These are phyloP conservation scores for Pseudomyrmex concolor DNA, from an alignment of 1,140 invertebrate genomes.

Conservation along the genomic window DNA sequence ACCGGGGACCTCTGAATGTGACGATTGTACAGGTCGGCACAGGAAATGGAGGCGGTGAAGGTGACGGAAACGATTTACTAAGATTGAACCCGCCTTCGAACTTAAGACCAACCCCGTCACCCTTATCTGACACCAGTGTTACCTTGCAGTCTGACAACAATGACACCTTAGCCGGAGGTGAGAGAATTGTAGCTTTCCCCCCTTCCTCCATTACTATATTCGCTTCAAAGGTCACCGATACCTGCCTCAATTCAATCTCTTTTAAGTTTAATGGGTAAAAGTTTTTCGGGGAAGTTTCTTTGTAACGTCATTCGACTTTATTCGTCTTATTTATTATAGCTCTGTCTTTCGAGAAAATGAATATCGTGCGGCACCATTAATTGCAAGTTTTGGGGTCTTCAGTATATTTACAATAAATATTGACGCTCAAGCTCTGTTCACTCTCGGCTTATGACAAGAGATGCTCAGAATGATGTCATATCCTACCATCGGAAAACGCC, in stretches of 20 bases:
- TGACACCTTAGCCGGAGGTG: conserved; percentile 79
- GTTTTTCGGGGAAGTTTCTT: neutral
- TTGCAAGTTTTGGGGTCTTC: neutral
- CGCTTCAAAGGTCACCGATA: neutral
- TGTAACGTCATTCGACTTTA: too few relatives aligned
- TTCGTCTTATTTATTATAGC: neutral
- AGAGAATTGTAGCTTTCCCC: conserved; percentile 5
- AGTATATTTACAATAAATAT: conserved; percentile 54
- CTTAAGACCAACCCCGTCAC: conserved; percentile 78
- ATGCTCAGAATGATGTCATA: conserved; percentile 53
- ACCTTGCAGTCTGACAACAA: conserved; percentile 81
- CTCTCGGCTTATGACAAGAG: neutral
- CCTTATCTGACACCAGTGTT: conserved; percentile 78
- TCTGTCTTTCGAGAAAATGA: neutral
- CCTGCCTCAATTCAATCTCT: neutral
- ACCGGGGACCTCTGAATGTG: conserved; percentile 81
- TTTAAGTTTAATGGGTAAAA: neutral
- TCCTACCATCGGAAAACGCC: conserved; percentile 64
- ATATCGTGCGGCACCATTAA: neutral
- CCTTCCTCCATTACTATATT: neutral
- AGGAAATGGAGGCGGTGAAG: conserved; percentile 71
- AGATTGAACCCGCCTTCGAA: conserved; percentile 78
- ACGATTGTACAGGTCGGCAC: conserved; percentile 81
- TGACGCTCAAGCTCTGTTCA: conserved; percentile 46
- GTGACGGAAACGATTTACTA: conserved; percentile 77